Percentiles rank a stretch among this genome's conserved stretches.
These are phyloP conservation scores for Drosophila azteca DNA, from an alignment of 1,140 invertebrate species.

Conservation along the genomic window DNA sequence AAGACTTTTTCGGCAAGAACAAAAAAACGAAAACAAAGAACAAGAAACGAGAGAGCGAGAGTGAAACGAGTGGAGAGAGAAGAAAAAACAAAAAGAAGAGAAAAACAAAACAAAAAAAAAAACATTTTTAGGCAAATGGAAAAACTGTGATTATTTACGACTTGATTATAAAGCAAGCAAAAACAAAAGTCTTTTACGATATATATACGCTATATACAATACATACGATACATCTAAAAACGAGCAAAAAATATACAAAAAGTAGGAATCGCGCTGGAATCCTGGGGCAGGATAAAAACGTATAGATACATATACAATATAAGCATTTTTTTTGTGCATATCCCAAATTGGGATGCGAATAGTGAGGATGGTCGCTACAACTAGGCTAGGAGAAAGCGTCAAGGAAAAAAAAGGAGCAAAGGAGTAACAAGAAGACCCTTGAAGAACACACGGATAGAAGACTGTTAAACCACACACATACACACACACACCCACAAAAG, in stretches of 20 bases:
- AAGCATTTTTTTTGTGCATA: constrained; percentile 39
- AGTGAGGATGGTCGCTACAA: constrained; percentile 18
- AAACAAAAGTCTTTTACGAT: constrained; percentile 60
- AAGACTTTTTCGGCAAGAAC: constrained; percentile 57
- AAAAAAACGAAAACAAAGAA: constrained; percentile 23
- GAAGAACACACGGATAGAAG: constrained; percentile 66
- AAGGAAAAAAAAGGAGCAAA: constrained; percentile 7
- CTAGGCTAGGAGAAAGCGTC: constrained; percentile 37
- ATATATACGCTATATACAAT: constrained; percentile 23
- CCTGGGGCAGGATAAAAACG: background rate
- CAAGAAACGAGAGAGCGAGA: constrained; percentile 24
- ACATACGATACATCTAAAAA: constrained; percentile 7
- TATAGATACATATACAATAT: constrained; percentile 15
- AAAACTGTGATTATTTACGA: constrained; percentile 83
- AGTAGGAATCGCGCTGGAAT: constrained; percentile 13
- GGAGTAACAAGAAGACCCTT: constrained; percentile 31
- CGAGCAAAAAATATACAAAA: constrained; percentile 9
- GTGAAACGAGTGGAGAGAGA: constrained; percentile 28
- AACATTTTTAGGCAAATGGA: constrained; percentile 80
- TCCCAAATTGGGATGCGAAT: constrained; percentile 35
- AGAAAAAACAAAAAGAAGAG: constrained; percentile 18
- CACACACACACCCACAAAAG: constrained; percentile 11
- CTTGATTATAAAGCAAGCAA: constrained; percentile 72
- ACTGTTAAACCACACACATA: constrained; percentile 52
- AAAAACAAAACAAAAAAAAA: constrained; percentile 30